Evolutionary conservation across 23 tunicate genomes (phyloP), one percentile per base, ranked within the genome.

Genomic region (Aplidium turbinatum): DNA sequence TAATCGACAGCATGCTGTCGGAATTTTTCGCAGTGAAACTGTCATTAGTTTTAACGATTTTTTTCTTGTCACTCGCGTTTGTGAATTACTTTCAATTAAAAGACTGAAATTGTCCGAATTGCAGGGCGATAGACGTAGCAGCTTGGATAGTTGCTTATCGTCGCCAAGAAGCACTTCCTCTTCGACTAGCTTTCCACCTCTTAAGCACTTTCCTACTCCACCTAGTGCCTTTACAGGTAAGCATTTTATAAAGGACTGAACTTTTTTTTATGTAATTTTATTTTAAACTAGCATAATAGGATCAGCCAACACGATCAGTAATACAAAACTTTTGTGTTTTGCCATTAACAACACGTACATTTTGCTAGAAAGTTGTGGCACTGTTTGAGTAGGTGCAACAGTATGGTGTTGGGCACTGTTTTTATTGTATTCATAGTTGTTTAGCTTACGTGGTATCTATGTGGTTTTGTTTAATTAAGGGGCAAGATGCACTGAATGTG

Each of bases 111-210:
- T 16, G 61, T 5, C 22, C 5, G 30, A 9, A 3, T 47, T 70
- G 11, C 46, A 70, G 61, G 23, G 45, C 4, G 60, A 63, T 11
- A 58, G 82, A 2, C 70, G 82, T 28, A 54, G 18, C 27, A 77
- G 82, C 33, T 63, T 62, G 32, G 82, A 77, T 45, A 63, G 82
- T 40, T 52, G 60, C 26, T 62, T 58, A n/a, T 13, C 77, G 5
- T 74, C 60, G 23, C 45, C 72, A 66, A 39, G 63, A 4, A 62
- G 54, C 38, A 72, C 62, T 25, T 42, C 47, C 4, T 72, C 78
- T 31, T 69, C 83, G 1, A 57, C 80, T 16, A 19, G 13, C 21
- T 38, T 39, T 38, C 73, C 73, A 7, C 7, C 7, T 7, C 51
- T 29, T 11, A n/a, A 50, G n/a, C 73, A 66, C 29, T 66, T 66